Percentiles rank a stretch among this genome's conserved stretches.
phyloP scores from a whole-genome alignment of 2,113 vertebrate genomes.

The Zosterops lateralis region DNA sequence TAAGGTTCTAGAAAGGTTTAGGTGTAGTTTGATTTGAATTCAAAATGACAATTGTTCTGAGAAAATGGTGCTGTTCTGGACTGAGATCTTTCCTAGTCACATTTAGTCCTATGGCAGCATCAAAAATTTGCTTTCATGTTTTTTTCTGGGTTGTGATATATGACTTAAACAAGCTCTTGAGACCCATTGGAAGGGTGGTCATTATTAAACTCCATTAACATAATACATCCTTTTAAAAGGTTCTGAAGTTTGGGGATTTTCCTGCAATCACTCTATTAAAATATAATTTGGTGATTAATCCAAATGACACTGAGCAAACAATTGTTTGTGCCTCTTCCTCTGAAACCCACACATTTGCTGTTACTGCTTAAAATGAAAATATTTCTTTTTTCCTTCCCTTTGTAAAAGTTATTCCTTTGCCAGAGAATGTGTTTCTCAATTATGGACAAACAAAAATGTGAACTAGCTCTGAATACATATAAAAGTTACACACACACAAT shows the following conservation, averaged over 20 bases:
- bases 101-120: neutral
- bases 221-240: neutral
- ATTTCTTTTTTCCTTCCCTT: neutral
- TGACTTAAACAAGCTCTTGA: neutral
- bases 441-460: slow-evolving; percentile 9
- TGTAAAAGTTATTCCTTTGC: neutral
- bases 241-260: neutral
- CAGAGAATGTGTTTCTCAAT: neutral
- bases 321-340: neutral
- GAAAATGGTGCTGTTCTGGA: neutral
- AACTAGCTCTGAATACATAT: neutral
- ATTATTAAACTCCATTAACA: neutral
- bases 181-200: fast-evolving
- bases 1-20: neutral
- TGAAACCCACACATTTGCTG: neutral
- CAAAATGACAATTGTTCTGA: neutral
- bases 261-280: neutral
- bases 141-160: neutral
- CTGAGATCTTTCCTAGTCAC: neutral
- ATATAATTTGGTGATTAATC: neutral
- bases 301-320: neutral
- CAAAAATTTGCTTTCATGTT: neutral
- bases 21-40: neutral
- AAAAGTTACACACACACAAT: neutral
- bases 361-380: neutral